Percentiles rank a stretch among this genome's conserved stretches.
phyloP scores from a whole-genome alignment of 2,113 vertebrate genomes.

The Pycnonotus jocosus region DNA sequence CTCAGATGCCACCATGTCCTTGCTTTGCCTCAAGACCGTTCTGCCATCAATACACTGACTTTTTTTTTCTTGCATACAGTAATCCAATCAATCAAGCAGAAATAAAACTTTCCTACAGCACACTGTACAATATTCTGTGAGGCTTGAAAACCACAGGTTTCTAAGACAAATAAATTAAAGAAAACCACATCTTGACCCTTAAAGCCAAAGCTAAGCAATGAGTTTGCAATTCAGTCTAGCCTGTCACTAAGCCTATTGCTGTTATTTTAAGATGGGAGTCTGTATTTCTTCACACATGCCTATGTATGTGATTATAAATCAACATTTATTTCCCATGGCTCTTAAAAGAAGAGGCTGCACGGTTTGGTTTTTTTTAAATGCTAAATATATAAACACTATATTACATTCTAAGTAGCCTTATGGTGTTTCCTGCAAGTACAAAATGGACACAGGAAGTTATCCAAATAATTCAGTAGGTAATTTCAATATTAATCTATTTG shows the following conservation, averaged over 20 bases:
- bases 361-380: not conserved
- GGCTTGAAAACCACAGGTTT: conserved; percentile 16
- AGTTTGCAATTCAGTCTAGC: not conserved
- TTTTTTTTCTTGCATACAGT: not conserved
- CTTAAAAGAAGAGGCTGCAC: not conserved
- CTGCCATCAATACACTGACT: not conserved
- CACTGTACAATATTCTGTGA: not conserved
- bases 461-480: not conserved
- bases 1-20: not conserved
- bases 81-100: conserved; percentile 35
- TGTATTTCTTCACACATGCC: not conserved
- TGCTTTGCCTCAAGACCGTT: not conserved
- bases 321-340: not conserved
- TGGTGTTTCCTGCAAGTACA: not conserved
- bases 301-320: not conserved
- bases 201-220: conserved; percentile 6
- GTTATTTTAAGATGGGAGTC: not conserved
- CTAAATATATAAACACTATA: not conserved
- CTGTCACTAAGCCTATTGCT: not conserved
- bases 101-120: conserved; percentile 33
- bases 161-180: conserved; percentile 53
- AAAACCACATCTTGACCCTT: not conserved
- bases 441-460: not conserved
- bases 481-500: not conserved
- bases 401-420: not conserved